These are phyloP conservation scores for Caligus rogercresseyi DNA, from an alignment of 1,140 invertebrate species.

Conservation along the genomic window DNA sequence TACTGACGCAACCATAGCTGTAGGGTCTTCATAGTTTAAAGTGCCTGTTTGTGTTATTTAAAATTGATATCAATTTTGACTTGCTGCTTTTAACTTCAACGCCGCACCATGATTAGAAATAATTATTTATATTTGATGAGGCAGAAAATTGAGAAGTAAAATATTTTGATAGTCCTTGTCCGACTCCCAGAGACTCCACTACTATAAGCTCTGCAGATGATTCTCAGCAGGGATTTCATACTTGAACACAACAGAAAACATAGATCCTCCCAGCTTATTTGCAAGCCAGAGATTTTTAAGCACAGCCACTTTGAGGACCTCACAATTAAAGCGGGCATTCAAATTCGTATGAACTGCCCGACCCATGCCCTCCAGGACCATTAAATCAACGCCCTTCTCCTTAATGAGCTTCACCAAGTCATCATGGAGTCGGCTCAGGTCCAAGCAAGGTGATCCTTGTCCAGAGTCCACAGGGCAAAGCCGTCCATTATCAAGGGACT, in stretches of 20 bases:
- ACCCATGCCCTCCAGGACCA: conserved; percentile 92
- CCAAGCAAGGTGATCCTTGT: conserved; percentile 80
- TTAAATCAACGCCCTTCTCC: conserved; percentile 56
- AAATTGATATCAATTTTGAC: too few species aligned
- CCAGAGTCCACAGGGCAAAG: conserved; percentile 72
- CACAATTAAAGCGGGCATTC: conserved; percentile 67
- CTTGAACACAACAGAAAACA: conserved; percentile 38
- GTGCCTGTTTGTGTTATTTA: too few species aligned
- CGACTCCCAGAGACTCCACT: too few species aligned
- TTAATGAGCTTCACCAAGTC: conserved; percentile 54
- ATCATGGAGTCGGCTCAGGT: conserved; percentile 45
- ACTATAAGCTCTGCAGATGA: too few species aligned
- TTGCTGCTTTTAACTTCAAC: too few species aligned
- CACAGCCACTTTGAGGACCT: conserved; percentile 72
- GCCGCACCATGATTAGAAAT: too few species aligned
- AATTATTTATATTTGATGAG: too few species aligned
- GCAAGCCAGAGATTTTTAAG: conserved; percentile 89
- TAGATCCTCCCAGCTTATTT: conserved; percentile 62
- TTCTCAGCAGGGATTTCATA: conserved; percentile 9
- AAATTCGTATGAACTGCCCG: conserved; percentile 85
- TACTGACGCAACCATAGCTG: too few species aligned
- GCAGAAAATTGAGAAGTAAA: too few species aligned
- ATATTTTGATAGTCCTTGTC: too few species aligned
- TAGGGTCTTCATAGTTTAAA: too few species aligned
- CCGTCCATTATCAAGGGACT: conserved; percentile 44